Base-by-base conservation (phyloP, 1,140 invertebrate genomes). In the Nilaparvata lugens region DNA sequence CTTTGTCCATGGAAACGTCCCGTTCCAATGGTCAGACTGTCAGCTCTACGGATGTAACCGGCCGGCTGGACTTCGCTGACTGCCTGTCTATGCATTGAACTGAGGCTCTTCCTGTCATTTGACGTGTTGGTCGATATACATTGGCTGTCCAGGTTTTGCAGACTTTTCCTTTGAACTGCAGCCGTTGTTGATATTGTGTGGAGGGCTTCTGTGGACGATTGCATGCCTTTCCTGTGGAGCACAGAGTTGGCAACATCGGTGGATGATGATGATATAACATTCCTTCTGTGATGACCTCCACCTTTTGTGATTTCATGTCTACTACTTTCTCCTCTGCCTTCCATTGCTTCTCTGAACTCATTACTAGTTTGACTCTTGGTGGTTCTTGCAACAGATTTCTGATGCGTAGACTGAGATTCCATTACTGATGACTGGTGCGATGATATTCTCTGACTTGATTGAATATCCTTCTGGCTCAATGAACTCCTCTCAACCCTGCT, bases 151-250 rank as follows among this genome's bases (percentile, higher is more conserved):
- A 90, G 73, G 69, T 89, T 89, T 0, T 82, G 81, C 21, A 90
- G 87, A 54, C 87, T 90, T 71, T 88, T 89, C 25, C 85, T 78
- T 68, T 89, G 86, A 65, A 86, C 84, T 16, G 87, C 87, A 1
- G 86, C 84, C 0, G 86, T 83, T n/a, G 86, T 87, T 18, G 86
- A 87, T 4, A 83, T 82, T 9, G 81, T 81, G 65, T 85, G 83
- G 5, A 83, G 73, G 5, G 82, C 80, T 70, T 84, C 83, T 1
- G 80, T 78, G 0, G 79, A 80, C 0, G 78, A 73, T 1, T 77
- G 72, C 13, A 78, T 72, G 21, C 82, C 83, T 67, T 87, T 87
- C 13, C 88, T 79, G 70, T 90, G 86, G 4, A 92, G 77, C 19
- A 91, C 83, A 18, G 87, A 77, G 64, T 92, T 91, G 25, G 75